phyloP scores from a whole-genome alignment of 2,797 vertebrate genomes.

The Hyperoplus immaculatus region DNA sequence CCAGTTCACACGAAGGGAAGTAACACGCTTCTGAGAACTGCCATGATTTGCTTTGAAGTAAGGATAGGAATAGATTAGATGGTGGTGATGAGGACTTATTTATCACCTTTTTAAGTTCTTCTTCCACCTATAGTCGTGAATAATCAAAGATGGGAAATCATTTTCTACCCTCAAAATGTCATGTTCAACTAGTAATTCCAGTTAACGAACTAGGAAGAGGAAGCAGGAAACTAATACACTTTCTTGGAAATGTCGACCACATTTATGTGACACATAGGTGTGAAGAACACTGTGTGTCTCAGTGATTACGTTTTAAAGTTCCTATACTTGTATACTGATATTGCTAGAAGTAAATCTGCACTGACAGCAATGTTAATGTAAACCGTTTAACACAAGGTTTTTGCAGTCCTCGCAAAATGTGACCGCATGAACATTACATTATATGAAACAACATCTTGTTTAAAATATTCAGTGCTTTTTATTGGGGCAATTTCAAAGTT shows the following conservation, averaged over 20 bases:
- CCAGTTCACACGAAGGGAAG: constrained; percentile 53
- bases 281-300: too few relatives aligned
- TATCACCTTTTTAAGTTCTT: constrained; percentile 13
- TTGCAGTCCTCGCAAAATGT: too few relatives aligned
- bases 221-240: constrained; percentile 27
- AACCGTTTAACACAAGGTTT: too few relatives aligned
- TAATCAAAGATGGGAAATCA: constrained; percentile 28
- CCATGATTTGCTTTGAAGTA: constrained; percentile 48
- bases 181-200: not conserved
- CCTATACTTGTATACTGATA: too few relatives aligned
- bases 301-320: too few relatives aligned
- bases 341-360: not conserved
- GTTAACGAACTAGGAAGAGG: constrained; percentile 27
- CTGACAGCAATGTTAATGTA: not conserved
- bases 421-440: too few relatives aligned
- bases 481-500: too few relatives aligned
- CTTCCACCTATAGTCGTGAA: constrained; percentile 24
- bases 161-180: too few relatives aligned
- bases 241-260: constrained; percentile 26
- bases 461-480: too few relatives aligned
- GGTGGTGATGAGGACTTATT: constrained; percentile 17
- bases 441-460: too few relatives aligned
- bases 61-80: constrained; percentile 5
- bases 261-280: not conserved
- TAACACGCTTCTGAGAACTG: constrained; percentile 59